phyloP scores from a whole-genome alignment of 1,140 invertebrate species.

The Popillia japonica region DNA sequence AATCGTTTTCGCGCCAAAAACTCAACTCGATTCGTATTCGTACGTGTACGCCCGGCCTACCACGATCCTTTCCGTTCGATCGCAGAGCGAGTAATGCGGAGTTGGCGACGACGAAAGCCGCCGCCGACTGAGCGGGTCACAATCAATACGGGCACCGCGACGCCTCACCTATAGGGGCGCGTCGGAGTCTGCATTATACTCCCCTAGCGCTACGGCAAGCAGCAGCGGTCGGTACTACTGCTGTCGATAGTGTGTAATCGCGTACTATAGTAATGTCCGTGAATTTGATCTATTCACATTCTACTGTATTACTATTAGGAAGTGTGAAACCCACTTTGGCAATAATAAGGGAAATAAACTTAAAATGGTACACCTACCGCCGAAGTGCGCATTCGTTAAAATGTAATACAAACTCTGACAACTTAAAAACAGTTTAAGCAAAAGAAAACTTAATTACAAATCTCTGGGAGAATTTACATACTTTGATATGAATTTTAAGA shows the following conservation, averaged over 20 bases:
- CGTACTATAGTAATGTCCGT: not conserved
- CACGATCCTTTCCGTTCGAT: slow-evolving; percentile 26
- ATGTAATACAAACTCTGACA: too few relatives aligned
- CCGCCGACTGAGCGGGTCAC: slow-evolving; percentile 39
- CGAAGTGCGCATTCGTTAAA: too few relatives aligned
- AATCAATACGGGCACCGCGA: slow-evolving; percentile 37
- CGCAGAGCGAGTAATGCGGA: slow-evolving; percentile 35
- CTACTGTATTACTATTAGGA: too few relatives aligned
- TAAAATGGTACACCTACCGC: too few relatives aligned
- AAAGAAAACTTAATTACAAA: too few relatives aligned
- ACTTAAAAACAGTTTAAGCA: too few relatives aligned
- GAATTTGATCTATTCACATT: not conserved
- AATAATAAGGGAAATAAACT: too few relatives aligned
- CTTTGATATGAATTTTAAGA: too few relatives aligned
- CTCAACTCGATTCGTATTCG: not conserved
- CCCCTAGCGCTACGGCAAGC: slow-evolving; percentile 18
- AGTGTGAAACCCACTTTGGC: too few relatives aligned
- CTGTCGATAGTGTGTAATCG: not conserved
- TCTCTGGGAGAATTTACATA: too few relatives aligned
- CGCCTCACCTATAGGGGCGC: slow-evolving; percentile 38
- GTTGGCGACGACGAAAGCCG: slow-evolving; percentile 37
- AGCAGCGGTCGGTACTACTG: not conserved
- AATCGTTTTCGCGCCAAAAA: slow-evolving; percentile 32
- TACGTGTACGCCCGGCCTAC: slow-evolving; percentile 5
- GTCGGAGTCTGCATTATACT: slow-evolving; percentile 35